phyloP scores from a whole-genome alignment of 2,797 vertebrate species.

The Uromys caudimaculatus region DNA sequence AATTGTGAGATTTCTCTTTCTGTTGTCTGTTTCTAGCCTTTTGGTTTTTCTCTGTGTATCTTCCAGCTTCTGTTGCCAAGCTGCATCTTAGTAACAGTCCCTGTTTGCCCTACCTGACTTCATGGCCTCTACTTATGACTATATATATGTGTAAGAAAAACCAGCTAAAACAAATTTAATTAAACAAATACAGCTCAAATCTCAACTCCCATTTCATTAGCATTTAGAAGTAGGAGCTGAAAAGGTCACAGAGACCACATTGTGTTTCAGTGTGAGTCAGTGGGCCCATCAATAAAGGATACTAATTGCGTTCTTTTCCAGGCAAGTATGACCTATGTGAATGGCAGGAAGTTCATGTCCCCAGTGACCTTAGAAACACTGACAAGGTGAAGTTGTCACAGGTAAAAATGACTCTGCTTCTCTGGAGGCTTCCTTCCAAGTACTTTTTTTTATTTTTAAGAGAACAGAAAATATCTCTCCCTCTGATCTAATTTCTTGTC shows the following conservation, averaged over 20 bases:
- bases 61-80: neutral
- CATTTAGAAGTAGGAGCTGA: neutral
- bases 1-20: neutral
- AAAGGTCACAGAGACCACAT: neutral
- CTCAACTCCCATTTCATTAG: neutral
- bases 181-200: neutral
- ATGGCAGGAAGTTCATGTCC: neutral
- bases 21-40: neutral
- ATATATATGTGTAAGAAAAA: no score
- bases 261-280: neutral
- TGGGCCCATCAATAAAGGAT: neutral
- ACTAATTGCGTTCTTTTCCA: neutral
- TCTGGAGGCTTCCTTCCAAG: neutral
- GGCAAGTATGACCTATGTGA: neutral
- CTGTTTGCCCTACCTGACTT: neutral
- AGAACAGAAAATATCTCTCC: neutral
- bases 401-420: neutral
- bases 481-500: neutral
- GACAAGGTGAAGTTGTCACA: neutral
- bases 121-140: neutral
- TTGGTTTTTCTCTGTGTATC: neutral
- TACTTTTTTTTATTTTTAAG: neutral
- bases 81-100: neutral
- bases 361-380: neutral
- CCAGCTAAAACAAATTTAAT: neutral